Evolutionary conservation across 2,888 invertebrate genomes (phyloP).

Genomic region (Scaptomyza flava): DNA sequence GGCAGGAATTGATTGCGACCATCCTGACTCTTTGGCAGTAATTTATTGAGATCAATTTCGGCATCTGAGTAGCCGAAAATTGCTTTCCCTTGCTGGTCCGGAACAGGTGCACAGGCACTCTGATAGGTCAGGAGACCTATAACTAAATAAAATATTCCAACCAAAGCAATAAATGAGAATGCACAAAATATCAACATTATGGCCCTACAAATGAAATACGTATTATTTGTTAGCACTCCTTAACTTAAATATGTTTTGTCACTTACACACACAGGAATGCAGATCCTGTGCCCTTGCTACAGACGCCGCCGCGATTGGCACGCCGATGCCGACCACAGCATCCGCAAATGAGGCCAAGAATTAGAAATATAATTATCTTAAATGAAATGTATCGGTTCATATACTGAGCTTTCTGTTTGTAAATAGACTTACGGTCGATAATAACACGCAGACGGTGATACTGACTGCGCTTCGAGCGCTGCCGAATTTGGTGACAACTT

Average conservation of each 20-base stretch:
- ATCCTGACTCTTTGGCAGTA: conserved; percentile 64
- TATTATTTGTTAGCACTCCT: background rate
- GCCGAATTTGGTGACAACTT: background rate
- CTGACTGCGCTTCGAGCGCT: background rate
- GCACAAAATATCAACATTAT: conserved; percentile 91
- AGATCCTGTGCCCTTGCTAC: conserved; percentile 56
- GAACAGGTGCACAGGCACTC: conserved; percentile 91
- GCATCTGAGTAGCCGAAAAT: conserved; percentile 87
- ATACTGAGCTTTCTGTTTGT: background rate
- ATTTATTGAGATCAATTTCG: conserved; percentile 86
- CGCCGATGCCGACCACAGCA: conserved; percentile 51
- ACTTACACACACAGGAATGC: conserved; percentile 54
- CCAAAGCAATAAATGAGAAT: conserved; percentile 88
- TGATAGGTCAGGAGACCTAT: conserved; percentile 89
- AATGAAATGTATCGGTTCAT: background rate
- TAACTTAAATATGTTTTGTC: too few relatives aligned
- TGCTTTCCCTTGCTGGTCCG: conserved; percentile 87
- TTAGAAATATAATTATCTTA: background rate
- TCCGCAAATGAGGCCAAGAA: conserved; percentile 17
- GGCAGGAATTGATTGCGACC: conserved; percentile 84
- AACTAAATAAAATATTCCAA: conserved; percentile 89
- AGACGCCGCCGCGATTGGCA: conserved; percentile 49
- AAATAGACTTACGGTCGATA: background rate
- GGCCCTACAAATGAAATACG: conserved; percentile 85
- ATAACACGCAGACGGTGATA: background rate